Evolutionary conservation across 2,888 invertebrate species (phyloP).

Genomic region (Sialis fuliginosa): DNA sequence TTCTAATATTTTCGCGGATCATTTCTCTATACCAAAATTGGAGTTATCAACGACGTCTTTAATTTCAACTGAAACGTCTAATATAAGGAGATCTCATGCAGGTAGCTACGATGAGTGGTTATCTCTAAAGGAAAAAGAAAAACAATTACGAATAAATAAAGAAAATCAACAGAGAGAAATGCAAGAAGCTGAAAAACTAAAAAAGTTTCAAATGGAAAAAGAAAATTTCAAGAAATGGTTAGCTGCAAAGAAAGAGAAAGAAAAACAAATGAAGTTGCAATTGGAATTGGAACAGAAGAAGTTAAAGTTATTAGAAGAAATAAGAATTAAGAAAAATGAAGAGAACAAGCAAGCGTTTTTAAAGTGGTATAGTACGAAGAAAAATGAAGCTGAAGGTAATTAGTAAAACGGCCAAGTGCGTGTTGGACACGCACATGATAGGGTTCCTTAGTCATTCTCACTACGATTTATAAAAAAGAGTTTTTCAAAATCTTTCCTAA

Average conservation of each 20-base stretch:
- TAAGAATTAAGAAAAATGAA: slow-evolving; percentile 23
- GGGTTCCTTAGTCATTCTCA: too few relatives aligned
- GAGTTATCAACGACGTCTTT: slow-evolving; percentile 5
- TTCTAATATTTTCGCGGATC: not conserved
- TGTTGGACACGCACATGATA: too few relatives aligned
- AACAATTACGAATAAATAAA: too few relatives aligned
- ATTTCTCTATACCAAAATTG: not conserved
- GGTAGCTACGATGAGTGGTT: slow-evolving; percentile 3
- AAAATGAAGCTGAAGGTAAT: too few relatives aligned
- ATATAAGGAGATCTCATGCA: not conserved
- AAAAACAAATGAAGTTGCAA: slow-evolving; percentile 1
- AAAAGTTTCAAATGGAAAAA: not conserved
- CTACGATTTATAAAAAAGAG: too few relatives aligned
- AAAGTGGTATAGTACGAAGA: too few relatives aligned
- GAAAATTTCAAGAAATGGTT: slow-evolving; percentile 5
- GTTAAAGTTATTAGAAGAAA: slow-evolving; percentile 18
- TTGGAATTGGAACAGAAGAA: not conserved
- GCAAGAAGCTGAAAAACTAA: not conserved
- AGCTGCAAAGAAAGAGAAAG: not conserved
- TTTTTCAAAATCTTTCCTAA: too few relatives aligned
- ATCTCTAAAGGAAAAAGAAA: not conserved
- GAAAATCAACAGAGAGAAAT: too few relatives aligned
- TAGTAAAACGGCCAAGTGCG: too few relatives aligned
- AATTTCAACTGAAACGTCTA: not conserved
- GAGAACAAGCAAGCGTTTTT: slow-evolving; percentile 18